Conservation (phyloP, 2,113 vertebrate species). For the Tachuris rubrigastra region DNA sequence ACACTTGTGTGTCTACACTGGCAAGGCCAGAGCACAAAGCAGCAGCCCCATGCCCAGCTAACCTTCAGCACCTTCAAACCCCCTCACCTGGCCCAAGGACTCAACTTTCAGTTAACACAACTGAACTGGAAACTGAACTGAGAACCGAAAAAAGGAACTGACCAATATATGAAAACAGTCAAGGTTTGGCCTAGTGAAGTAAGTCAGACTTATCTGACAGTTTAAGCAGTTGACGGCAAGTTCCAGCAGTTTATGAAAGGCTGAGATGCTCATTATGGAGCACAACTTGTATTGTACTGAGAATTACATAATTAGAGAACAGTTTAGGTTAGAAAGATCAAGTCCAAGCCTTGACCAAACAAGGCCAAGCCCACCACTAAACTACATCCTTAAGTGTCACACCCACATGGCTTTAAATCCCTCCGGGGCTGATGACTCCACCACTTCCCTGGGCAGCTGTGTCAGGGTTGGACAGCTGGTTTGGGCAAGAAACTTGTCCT, state of each 20-base stretch:
- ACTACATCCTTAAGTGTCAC: not conserved
- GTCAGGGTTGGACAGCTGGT: not conserved
- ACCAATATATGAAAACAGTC: not conserved
- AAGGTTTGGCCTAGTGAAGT: not conserved
- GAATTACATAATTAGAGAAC: not conserved
- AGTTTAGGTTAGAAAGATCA: not conserved
- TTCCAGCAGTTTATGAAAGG: not conserved
- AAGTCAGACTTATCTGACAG: not conserved
- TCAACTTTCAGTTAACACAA: not conserved
- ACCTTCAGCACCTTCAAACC: not conserved
- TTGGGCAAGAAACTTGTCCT: not conserved
- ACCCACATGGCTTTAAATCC: not conserved
- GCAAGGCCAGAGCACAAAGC: not conserved
- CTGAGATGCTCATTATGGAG: not conserved
- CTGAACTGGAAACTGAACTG: slow-evolving; percentile 28
- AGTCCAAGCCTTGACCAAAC: not conserved
- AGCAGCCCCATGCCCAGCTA: not conserved
- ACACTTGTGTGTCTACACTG: not conserved
- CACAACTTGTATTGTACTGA: not conserved
- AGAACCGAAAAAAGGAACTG: slow-evolving; percentile 50
- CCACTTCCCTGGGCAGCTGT: not conserved
- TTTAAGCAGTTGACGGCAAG: not conserved
- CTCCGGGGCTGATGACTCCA: not conserved
- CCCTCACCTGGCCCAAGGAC: not conserved
- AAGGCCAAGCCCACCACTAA: not conserved